phyloP scores from a whole-genome alignment of 2,113 vertebrate species.

The Muscicapa adusta region DNA sequence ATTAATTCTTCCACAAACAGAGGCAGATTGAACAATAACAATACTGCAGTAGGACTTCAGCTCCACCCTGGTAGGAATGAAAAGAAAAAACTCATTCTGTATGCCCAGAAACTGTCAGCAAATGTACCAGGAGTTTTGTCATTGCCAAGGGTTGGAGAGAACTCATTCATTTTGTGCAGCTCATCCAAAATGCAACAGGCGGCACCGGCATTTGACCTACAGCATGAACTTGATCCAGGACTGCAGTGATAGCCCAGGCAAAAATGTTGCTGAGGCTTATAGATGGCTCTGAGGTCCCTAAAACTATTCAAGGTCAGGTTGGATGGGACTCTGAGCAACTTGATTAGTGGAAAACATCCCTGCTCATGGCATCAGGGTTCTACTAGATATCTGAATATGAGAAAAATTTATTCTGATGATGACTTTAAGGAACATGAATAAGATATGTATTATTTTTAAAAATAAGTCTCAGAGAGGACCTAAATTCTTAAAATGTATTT shows the following conservation, averaged over 20 bases:
- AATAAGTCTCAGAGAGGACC: not conserved
- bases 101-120: not conserved
- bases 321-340: not conserved
- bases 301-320: not conserved
- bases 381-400: not conserved
- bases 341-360: not conserved
- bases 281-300: not conserved
- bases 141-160: not conserved
- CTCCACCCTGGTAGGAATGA: not conserved
- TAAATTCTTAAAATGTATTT: not conserved
- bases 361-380: fast-evolving
- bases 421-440: not conserved
- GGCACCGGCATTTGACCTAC: not conserved
- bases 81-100: not conserved
- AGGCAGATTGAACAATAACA: not conserved
- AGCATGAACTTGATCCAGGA: not conserved
- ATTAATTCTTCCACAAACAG: not conserved
- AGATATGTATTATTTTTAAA: not conserved
- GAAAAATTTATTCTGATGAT: not conserved
- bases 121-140: not conserved
- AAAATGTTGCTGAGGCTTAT: not conserved
- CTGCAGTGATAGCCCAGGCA: not conserved
- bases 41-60: not conserved
- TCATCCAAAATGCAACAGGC: not conserved
- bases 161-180: not conserved